Evolutionary conservation across 1,140 invertebrate genomes (phyloP).

Genomic region (Drosophila pectinifera): DNA sequence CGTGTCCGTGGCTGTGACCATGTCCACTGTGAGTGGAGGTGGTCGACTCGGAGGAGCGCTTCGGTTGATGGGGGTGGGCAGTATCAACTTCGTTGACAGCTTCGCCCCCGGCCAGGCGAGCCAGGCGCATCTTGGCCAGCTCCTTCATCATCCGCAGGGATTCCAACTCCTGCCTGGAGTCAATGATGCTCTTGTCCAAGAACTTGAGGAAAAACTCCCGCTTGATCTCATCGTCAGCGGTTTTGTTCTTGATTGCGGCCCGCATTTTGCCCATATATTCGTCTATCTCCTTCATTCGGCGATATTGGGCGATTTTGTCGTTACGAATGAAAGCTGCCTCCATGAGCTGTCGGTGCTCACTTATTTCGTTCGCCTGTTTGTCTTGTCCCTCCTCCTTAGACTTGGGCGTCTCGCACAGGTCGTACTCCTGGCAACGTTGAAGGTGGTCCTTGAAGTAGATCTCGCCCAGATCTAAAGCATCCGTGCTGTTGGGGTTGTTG

Average conservation of each 20-base stretch:
- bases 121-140: constrained; percentile 89
- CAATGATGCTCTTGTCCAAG: constrained; percentile 90
- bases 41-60: background rate
- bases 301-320: constrained; percentile 92
- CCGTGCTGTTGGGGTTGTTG: constrained; percentile 88
- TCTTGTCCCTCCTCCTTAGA: constrained; percentile 14
- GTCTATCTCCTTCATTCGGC: constrained; percentile 92
- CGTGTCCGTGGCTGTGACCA: constrained; percentile 53
- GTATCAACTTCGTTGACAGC: constrained; percentile 15
- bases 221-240: constrained; percentile 92
- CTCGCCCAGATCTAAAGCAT: constrained; percentile 90
- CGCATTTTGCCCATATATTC: constrained; percentile 89
- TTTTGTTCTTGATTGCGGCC: constrained; percentile 87
- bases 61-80: background rate
- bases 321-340: constrained; percentile 87
- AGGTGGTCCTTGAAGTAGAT: constrained; percentile 94
- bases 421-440: constrained; percentile 91
- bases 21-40: constrained; percentile 8
- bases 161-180: constrained; percentile 92
- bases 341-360: constrained; percentile 79
- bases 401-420: constrained; percentile 87
- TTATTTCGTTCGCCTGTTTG: constrained; percentile 29
- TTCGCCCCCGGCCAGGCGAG: constrained; percentile 36
- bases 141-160: constrained; percentile 90
- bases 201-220: constrained; percentile 93